phyloP scores from a whole-genome alignment of 2,797 vertebrate genomes.

The Babyrousa celebensis region DNA sequence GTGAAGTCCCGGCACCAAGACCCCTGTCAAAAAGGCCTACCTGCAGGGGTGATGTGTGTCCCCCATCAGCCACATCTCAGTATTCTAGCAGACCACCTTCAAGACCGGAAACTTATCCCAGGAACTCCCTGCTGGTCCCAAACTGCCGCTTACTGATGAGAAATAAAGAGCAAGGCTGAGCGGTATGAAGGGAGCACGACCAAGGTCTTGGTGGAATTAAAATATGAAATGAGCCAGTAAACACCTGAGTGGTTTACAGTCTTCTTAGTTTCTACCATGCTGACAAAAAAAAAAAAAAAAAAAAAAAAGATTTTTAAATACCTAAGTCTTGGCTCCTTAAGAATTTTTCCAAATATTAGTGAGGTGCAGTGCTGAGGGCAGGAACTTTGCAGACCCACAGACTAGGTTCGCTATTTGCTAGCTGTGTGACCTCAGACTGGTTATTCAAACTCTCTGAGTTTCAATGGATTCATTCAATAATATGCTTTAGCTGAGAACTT shows the following conservation, averaged over 20 bases:
- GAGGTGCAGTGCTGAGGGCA: background rate
- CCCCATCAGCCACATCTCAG: background rate
- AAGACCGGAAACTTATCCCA: too few species aligned
- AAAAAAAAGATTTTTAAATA: background rate
- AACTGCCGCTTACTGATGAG: background rate
- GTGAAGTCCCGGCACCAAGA: background rate
- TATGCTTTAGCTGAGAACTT: background rate
- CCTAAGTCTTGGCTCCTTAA: background rate
- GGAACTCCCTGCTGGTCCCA: background rate
- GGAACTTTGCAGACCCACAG: background rate
- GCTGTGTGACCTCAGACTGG: background rate
- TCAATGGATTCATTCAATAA: background rate
- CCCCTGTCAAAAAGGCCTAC: too few species aligned
- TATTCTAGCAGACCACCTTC: background rate
- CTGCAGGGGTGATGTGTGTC: background rate
- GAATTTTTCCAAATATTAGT: background rate
- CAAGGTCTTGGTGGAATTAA: background rate
- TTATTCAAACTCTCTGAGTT: constrained; percentile 24
- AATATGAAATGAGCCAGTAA: background rate
- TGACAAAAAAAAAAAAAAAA: background rate
- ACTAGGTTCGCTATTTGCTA: background rate
- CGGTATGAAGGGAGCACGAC: background rate
- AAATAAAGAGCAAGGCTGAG: fast-evolving
- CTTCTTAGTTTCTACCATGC: background rate
- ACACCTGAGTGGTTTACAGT: background rate